phyloP scores from a whole-genome alignment of 2,797 vertebrate genomes.

The Sylvia borin region DNA sequence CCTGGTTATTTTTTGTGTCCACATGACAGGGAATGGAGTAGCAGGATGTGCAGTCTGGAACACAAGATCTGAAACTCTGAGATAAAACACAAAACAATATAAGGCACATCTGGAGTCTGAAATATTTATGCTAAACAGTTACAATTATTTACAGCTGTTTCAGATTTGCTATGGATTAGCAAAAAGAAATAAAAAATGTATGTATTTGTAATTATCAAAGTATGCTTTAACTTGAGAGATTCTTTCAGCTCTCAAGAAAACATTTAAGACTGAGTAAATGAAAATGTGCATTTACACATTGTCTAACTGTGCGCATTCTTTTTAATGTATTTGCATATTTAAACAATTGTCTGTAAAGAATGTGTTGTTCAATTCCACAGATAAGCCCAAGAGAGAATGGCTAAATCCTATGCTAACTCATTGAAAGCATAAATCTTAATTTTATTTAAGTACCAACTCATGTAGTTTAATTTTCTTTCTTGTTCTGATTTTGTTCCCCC shows the following conservation, averaged over 20 bases:
- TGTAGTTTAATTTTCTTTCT: slow-evolving; percentile 34
- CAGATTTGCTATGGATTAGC: slow-evolving; percentile 6
- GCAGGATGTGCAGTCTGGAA: background rate
- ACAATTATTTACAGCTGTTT: background rate
- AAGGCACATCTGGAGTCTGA: slow-evolving; percentile 26
- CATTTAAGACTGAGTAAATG: slow-evolving; percentile 7
- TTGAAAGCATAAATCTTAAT: slow-evolving; percentile 12
- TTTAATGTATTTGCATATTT: slow-evolving; percentile 47
- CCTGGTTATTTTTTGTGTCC: background rate
- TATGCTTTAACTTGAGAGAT: background rate
- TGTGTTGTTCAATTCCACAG: background rate
- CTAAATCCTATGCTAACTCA: slow-evolving; percentile 7
- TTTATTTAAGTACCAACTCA: slow-evolving; percentile 28
- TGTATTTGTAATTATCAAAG: slow-evolving; percentile 32
- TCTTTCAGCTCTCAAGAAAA: slow-evolving; percentile 31
- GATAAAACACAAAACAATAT: background rate
- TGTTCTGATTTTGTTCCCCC: background rate
- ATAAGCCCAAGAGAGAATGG: background rate
- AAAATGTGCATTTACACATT: slow-evolving; percentile 24
- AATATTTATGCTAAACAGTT: slow-evolving; percentile 15
- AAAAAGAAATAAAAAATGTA: background rate
- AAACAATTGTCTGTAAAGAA: slow-evolving; percentile 44
- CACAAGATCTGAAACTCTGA: background rate
- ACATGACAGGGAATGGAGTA: background rate
- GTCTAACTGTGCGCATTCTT: background rate